Evolutionary conservation across 2,888 invertebrate species (phyloP).

Genomic region (Drosophila flavopinicola): DNA sequence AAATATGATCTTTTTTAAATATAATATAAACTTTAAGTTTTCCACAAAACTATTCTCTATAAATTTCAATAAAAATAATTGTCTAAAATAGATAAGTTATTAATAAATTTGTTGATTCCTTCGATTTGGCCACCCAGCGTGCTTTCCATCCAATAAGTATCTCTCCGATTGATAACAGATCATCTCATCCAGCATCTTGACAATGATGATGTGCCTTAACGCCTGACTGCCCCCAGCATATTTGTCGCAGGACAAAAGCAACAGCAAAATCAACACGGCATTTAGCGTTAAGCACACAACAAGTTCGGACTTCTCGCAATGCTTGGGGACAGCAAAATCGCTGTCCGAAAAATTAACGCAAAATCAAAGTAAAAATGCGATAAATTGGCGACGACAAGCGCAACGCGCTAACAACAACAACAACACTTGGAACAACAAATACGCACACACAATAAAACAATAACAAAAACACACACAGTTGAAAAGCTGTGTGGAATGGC

Average conservation of each 20-base stretch:
- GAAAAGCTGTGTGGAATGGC: conserved; percentile 35
- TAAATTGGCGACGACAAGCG: conserved; percentile 78
- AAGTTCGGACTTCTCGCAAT: conserved; percentile 23
- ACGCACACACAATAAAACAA: conserved; percentile 41
- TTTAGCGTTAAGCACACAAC: conserved; percentile 65
- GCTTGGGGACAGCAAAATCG: too few species aligned
- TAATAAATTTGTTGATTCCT: too few species aligned
- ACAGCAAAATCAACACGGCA: conserved; percentile 56
- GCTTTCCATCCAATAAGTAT: conserved; percentile 9
- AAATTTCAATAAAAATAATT: too few species aligned
- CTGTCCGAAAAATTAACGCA: conserved; percentile 75
- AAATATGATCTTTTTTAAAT: too few species aligned
- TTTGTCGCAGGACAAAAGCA: conserved; percentile 19
- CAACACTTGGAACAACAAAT: conserved; percentile 2
- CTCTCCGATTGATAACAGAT: conserved; percentile 49
- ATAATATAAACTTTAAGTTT: too few species aligned
- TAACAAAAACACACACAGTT: conserved; percentile 27
- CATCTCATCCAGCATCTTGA: conserved; percentile 51
- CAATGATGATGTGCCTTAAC: conserved; percentile 65
- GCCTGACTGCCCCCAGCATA: conserved; percentile 52
- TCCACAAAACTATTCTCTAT: too few species aligned
- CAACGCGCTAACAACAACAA: conserved; percentile 46
- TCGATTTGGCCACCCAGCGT: too few species aligned
- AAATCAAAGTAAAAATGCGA: conserved; percentile 79
- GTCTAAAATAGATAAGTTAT: too few species aligned